Percentiles rank a stretch among this genome's conserved stretches.
phyloP scores from a whole-genome alignment of 2,797 vertebrate species.

The Peromyscus nudipes region DNA sequence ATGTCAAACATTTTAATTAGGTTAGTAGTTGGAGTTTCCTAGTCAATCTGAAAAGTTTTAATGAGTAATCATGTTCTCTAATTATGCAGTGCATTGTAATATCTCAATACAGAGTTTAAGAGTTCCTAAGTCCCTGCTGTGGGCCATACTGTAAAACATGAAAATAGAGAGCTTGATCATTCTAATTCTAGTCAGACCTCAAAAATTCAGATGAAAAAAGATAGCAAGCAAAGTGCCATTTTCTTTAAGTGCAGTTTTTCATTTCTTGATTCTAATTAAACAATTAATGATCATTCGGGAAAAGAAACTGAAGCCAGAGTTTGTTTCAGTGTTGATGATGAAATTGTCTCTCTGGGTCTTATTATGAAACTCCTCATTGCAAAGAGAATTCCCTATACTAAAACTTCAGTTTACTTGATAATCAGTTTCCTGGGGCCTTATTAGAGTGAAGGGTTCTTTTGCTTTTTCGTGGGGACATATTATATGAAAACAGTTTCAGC shows the following conservation, averaged over 20 bases:
- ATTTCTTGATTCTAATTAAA: neutral
- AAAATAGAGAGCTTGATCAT: neutral
- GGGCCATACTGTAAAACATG: rapidly evolving
- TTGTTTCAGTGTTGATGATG: neutral
- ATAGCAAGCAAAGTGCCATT: neutral
- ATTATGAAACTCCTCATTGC: constrained; percentile 44
- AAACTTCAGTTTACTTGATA: neutral
- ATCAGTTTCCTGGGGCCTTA: constrained; percentile 77
- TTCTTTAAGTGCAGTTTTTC: neutral
- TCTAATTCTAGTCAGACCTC: neutral
- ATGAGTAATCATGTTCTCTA: neutral
- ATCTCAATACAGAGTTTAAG: neutral
- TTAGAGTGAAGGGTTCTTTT: constrained; percentile 47
- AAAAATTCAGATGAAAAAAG: neutral
- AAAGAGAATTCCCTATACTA: constrained; percentile 35
- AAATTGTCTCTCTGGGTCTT: constrained; percentile 72
- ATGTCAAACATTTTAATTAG: neutral
- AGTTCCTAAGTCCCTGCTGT: neutral
- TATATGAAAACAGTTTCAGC: constrained; percentile 44
- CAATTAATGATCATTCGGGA: constrained; percentile 22
- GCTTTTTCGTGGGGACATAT: constrained; percentile 26
- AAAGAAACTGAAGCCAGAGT: constrained; percentile 33
- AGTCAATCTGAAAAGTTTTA: neutral
- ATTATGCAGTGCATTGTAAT: neutral
- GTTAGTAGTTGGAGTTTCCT: neutral